phyloP scores from a whole-genome alignment of 37 sponge, comb jelly and placozoan species.

The Petrosia ficiformis region DNA sequence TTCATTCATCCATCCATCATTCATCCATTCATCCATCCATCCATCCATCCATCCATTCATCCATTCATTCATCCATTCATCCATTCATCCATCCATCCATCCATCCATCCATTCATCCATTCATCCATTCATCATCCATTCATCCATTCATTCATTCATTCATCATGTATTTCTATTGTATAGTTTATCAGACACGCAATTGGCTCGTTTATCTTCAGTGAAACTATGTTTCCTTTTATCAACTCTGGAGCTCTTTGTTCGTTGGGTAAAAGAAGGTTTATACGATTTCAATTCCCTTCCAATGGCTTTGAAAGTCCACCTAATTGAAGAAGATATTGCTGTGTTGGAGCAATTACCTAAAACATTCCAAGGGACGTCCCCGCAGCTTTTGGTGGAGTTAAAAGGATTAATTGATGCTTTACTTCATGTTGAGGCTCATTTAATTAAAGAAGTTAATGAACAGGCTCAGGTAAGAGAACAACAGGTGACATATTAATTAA shows the following conservation, averaged over 20 bases:
- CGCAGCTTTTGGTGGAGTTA: slow-evolving; percentile 26
- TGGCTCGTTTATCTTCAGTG: slow-evolving; percentile 18
- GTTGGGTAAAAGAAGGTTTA: slow-evolving; percentile 67
- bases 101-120: no score
- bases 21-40: no score
- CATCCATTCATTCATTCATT: no score
- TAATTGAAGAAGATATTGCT: slow-evolving; percentile 16
- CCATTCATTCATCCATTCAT: no score
- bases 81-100: no score
- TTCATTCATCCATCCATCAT: no score
- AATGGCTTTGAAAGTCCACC: slow-evolving; percentile 51
- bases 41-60: no score
- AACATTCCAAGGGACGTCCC: not conserved
- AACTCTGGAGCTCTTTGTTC: slow-evolving; percentile 45
- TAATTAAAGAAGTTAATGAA: slow-evolving; percentile 22
- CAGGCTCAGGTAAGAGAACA: slow-evolving; percentile 17
- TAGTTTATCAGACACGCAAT: slow-evolving; percentile 14
- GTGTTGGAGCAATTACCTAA: slow-evolving; percentile 23
- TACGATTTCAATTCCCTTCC: slow-evolving; percentile 71
- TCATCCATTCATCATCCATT: no score
- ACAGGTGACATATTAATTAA: not conserved
- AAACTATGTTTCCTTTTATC: slow-evolving; percentile 13
- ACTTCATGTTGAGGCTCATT: slow-evolving; percentile 31
- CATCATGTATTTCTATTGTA: no score
- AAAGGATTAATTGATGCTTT: slow-evolving; percentile 35